A percentile compares a stretch with the other conserved stretches of the same genome.
Conservation (phyloP, 92 coral and sea anemone genomes). For the Anthopleura xanthogrammica region DNA sequence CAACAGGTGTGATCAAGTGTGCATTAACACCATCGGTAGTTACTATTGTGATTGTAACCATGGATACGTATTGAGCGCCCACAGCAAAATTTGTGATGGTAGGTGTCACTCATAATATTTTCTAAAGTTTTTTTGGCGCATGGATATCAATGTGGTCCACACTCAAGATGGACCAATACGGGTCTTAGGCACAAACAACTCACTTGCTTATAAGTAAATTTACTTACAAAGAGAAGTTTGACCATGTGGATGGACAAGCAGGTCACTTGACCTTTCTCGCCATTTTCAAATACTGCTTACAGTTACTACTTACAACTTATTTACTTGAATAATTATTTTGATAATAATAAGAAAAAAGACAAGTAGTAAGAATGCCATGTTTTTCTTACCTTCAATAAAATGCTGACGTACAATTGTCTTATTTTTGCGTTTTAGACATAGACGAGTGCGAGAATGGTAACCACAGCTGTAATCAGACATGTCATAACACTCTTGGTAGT, state of each 20-base stretch:
- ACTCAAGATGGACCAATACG: not conserved
- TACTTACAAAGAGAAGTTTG: too few species aligned
- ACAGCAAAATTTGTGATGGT: constrained; percentile 65
- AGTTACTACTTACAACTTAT: too few species aligned
- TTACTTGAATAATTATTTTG: too few species aligned
- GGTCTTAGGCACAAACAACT: too few species aligned
- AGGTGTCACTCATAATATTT: not conserved
- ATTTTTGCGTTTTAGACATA: constrained; percentile 44
- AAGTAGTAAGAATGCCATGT: not conserved
- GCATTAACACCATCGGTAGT: constrained; percentile 69
- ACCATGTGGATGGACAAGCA: too few species aligned
- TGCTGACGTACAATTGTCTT: not conserved
- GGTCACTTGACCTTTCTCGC: too few species aligned
- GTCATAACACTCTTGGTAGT: constrained; percentile 71
- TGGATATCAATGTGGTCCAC: too few species aligned
- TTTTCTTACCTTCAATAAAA: not conserved
- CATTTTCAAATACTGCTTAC: too few species aligned
- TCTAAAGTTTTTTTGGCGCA: too few species aligned
- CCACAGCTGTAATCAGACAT: constrained; percentile 61
- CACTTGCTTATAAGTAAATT: too few species aligned
- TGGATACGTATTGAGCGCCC: constrained; percentile 54
- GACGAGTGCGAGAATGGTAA: constrained; percentile 61
- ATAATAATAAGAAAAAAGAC: too few species aligned
- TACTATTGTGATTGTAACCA: constrained; percentile 57
- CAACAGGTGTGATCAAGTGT: constrained; percentile 59